Evolutionary conservation across 1,140 invertebrate genomes (phyloP).

Genomic region (Orius laevigatus): DNA sequence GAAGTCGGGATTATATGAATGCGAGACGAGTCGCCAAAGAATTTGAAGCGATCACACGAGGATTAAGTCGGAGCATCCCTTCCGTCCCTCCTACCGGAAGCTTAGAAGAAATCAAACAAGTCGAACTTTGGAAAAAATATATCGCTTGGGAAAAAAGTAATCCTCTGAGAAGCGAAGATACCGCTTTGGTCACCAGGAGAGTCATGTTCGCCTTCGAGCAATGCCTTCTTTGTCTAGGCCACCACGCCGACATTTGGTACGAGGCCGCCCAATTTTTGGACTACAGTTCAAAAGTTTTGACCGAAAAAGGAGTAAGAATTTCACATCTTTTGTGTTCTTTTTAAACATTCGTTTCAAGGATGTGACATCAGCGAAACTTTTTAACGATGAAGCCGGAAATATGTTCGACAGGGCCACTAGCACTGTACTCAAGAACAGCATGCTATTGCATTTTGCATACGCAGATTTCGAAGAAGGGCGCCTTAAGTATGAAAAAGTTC

Average conservation of each 20-base stretch:
- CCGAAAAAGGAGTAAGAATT: conserved; percentile 73
- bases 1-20: conserved; percentile 94
- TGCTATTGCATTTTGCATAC: conserved; percentile 92
- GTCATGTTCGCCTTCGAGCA: conserved; percentile 99
- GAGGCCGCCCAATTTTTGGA: conserved; percentile 94
- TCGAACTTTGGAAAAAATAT: conserved; percentile 98
- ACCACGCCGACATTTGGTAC: conserved; percentile 98
- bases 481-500: conserved; percentile 92
- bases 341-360: conserved; percentile 39
- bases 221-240: conserved; percentile 85
- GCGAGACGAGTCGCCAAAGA: conserved; percentile 91
- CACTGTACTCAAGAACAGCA: conserved; percentile 74
- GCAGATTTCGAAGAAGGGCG: conserved; percentile 97
- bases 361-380: conserved; percentile 74
- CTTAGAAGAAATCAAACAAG: conserved; percentile 86
- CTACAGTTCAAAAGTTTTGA: conserved; percentile 76
- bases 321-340: neutral
- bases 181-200: conserved; percentile 73
- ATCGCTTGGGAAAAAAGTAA: conserved; percentile 95
- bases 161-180: conserved; percentile 89
- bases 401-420: conserved; percentile 84
- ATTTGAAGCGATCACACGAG: conserved; percentile 84
- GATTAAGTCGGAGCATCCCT: conserved; percentile 84
- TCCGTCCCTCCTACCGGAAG: conserved; percentile 83
- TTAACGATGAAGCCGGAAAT: conserved; percentile 83